Evolutionary conservation across 2,888 invertebrate species (phyloP), one percentile per base, ranked within the genome.

Genomic region (Meiosimyza decipiens): DNA sequence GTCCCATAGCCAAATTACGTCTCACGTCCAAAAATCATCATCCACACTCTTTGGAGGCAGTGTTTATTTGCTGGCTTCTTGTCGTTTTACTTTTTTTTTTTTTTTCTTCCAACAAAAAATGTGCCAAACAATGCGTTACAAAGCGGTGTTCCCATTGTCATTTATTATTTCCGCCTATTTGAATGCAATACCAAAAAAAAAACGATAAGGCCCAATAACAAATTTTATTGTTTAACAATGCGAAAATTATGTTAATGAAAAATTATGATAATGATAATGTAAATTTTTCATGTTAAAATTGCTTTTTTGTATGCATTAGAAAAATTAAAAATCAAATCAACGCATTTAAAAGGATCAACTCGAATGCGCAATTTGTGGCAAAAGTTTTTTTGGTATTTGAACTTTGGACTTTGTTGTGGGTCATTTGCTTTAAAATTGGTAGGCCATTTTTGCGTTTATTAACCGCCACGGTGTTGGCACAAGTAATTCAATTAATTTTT

Each of bases 161-260:
- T 64, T 64, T 50, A 50, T 51, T 64, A 64, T 51, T 51, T 16
- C 28, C 12, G 64, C 64, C 50, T 64, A 64, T 51, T 50, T 64
- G 64, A 11, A 18, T 22, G 18, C 16, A 33, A 16, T 5, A 62
- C n/a, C 40, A 40, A 40, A 6, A 6, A 33, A 7, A 28, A 28
- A 60, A 28, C 6, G 33, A 7, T 9, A 60, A 15, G 33, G 13
- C 59, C 6, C 22, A 54, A 54, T 13, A 15, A 51, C 50, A 18
- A 40, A 64, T 22, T 33, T 64, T 33, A 47, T 62, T 62, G 62
- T 47, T 47, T 50, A 50, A 49, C 64, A 64, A 50, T 16, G 50
- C 50, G 50, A 64, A 64, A 49, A 64, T n/a, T n/a, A 40, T 40
- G 40, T 40, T 40, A 64, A 22, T 50, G 50, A 51, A 16, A 50